phyloP scores from a whole-genome alignment of 2,888 invertebrate genomes.

The Heterodera filipjevi region DNA sequence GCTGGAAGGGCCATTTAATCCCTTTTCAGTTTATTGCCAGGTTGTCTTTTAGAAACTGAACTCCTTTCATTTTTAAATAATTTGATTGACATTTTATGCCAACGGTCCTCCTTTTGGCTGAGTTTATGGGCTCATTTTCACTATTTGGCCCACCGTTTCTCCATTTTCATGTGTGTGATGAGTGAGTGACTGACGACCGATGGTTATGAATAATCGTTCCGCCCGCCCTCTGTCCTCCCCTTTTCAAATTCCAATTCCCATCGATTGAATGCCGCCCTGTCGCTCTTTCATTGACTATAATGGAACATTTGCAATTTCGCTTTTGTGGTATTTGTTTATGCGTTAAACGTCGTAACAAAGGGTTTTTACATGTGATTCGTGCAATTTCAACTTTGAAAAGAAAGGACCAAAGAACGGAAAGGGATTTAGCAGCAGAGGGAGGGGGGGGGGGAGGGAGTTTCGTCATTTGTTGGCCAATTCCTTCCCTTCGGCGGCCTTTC shows the following conservation, averaged over 20 bases:
- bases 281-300: not conserved
- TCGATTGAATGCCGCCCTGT: not conserved
- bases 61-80: too few species aligned
- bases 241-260: not conserved
- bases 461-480: not conserved
- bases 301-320: not conserved
- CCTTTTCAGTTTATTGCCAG: too few species aligned
- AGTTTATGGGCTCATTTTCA: not conserved
- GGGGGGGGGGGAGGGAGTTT: slow-evolving; percentile 7
- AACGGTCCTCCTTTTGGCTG: too few species aligned
- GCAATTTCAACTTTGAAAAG: not conserved
- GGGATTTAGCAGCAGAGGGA: not conserved
- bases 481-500: not conserved
- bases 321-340: too few species aligned
- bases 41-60: too few species aligned
- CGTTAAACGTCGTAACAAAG: too few species aligned
- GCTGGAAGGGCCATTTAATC: too few species aligned
- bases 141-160: not conserved
- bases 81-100: too few species aligned
- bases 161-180: not conserved
- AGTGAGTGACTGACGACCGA: not conserved
- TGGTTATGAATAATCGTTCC: not conserved
- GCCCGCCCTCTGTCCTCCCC: not conserved
- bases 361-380: not conserved
- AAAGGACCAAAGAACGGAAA: not conserved